Base-by-base conservation (phyloP, 2,888 invertebrate genomes). In the Sinodicranocentrus sp. region DNA sequence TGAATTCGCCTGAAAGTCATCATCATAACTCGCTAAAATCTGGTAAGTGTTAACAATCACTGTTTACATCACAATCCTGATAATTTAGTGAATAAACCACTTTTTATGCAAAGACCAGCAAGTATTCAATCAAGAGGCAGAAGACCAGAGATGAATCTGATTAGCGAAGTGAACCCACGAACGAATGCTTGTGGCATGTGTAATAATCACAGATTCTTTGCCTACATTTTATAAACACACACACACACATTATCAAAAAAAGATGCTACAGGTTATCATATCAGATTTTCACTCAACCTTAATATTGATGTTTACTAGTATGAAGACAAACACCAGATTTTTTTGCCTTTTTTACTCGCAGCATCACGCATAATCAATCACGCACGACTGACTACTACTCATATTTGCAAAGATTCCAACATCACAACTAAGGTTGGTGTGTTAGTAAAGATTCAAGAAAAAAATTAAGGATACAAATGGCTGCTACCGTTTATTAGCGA, bases 1-100 rank as follows among this genome's bases (percentile, higher is more conserved):
- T 93, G 93, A 93, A 92, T 88, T 92, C 93, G 5, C 92, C 92
- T 5, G 93, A 93, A 84, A 92, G 92, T 6, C 90, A 92, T 6
- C 90, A 92, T 70, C 92, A 91, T 43, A 90, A 88, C 92, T 88
- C 89, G 77, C 89, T 90, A 89, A 90, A 90, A 89, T 91, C 90
- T 89, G 90, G 91, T 91, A 89, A 89, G 90, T 84, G 65, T 71
- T 73, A 71, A 26, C 21, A 70, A 63, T 52, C 48, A 54, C n/a
- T 75, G 23, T 39, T 72, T 72, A 19, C 70, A 33, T 28, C 54
- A 54, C 19, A 70, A 70, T 70, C n/a, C 17, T 2, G 19, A 17
- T 54, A 43, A 43, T 39, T 72, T 39, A 59, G 59, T 19, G 59
- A 21, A 59, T 39, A 59, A 72, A 72, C 59, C 59, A 72, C 72